phyloP scores from a whole-genome alignment of 2,797 vertebrate species.

The Cetoscarus ocellatus region DNA sequence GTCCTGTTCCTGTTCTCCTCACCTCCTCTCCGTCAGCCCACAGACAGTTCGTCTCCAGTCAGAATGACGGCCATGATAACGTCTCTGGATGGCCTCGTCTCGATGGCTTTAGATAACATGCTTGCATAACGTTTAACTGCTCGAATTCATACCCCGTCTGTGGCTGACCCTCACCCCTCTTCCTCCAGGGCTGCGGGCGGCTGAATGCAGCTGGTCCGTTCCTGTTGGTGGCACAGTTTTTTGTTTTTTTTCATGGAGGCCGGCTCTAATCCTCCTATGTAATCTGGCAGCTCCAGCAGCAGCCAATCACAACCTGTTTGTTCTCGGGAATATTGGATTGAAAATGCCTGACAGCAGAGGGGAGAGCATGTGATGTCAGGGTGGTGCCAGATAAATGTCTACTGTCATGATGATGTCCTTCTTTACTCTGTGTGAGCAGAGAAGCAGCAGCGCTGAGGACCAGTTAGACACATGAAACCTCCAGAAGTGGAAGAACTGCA shows the following conservation, averaged over 20 bases:
- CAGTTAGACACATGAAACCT: neutral
- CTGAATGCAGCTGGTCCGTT: conserved; percentile 59
- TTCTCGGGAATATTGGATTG: conserved; percentile 65
- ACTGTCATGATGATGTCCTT: conserved; percentile 31
- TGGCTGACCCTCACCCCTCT: conserved; percentile 67
- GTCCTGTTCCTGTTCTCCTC: conserved; percentile 63
- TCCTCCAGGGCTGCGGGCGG: conserved; percentile 52
- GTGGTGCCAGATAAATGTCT: conserved; percentile 46
- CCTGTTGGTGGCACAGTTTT: conserved; percentile 63
- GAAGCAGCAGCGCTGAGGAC: neutral
- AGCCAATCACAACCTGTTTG: conserved; percentile 70
- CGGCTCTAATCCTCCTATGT: conserved; percentile 74
- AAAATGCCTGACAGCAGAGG: conserved; percentile 71
- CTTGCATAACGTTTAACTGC: conserved; percentile 73
- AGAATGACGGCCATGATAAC: conserved; percentile 69
- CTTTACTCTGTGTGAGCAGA: conserved; percentile 21
- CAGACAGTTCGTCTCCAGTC: conserved; percentile 57
- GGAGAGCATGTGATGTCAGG: conserved; percentile 57
- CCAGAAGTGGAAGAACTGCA: neutral
- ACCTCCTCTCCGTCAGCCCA: conserved; percentile 49
- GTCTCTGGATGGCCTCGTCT: conserved; percentile 67
- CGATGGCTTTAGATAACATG: conserved; percentile 73
- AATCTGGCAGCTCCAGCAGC: conserved; percentile 75
- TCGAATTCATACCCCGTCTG: conserved; percentile 57
- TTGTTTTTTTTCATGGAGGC: conserved; percentile 24